These are phyloP conservation scores for Phania funesta DNA, from an alignment of 2,888 invertebrate species.

Conservation along the genomic window DNA sequence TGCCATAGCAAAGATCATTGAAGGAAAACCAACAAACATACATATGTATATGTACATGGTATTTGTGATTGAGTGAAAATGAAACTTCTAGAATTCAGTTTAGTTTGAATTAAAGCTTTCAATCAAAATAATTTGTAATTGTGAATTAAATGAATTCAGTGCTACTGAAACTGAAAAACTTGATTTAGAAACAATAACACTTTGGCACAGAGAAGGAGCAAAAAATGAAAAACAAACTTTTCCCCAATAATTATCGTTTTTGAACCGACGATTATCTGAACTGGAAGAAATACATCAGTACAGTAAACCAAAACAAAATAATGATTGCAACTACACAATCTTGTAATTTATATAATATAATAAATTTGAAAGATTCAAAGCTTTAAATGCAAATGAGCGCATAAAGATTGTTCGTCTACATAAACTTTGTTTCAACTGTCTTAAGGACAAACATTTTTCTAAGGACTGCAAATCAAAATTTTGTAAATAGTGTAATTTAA, in stretches of 20 bases:
- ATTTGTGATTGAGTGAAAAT: too few relatives aligned
- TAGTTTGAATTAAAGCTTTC: too few relatives aligned
- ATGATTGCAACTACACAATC: not conserved
- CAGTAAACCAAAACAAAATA: not conserved
- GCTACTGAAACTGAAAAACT: too few relatives aligned
- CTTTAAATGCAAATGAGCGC: conserved; percentile 4
- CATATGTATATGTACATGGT: too few relatives aligned
- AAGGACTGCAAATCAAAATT: conserved; percentile 30
- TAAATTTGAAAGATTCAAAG: conserved; percentile 37
- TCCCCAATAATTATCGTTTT: conserved; percentile 38
- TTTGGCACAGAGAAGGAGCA: conserved; percentile 29
- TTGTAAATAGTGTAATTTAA: conserved; percentile 35
- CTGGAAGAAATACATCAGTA: conserved; percentile 35
- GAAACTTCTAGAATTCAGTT: too few relatives aligned
- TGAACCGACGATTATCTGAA: conserved; percentile 41
- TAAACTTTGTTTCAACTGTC: conserved; percentile 53
- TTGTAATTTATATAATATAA: conserved; percentile 23
- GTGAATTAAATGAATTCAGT: too few relatives aligned
- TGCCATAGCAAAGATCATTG: too few relatives aligned
- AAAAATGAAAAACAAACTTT: conserved; percentile 14
- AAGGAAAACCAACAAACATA: too few relatives aligned
- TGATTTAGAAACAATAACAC: conserved; percentile 35
- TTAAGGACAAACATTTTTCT: conserved; percentile 40
- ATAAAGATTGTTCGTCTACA: conserved; percentile 13
- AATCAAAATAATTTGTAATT: too few relatives aligned